Conservation (phyloP, 2,113 vertebrate species). For the Urocynchramus pylzowi region DNA sequence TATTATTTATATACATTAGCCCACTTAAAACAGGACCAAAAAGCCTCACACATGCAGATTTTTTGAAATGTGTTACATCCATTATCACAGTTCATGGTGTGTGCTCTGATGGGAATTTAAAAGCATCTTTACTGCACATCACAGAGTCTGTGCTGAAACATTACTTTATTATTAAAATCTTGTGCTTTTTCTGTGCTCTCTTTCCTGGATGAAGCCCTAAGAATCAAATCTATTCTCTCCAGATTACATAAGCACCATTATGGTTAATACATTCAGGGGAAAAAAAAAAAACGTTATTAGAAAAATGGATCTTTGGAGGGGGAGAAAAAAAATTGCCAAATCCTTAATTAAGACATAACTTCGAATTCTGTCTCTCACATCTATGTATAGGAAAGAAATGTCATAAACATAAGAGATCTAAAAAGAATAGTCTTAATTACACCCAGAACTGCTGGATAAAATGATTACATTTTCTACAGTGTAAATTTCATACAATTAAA, state of each 20-base stretch:
- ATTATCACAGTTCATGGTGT: conserved; percentile 80
- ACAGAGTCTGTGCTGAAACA: conserved; percentile 55
- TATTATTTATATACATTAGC: conserved; percentile 78
- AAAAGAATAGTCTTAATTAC: conserved; percentile 78
- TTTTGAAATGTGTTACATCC: conserved; percentile 71
- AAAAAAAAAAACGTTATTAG: not conserved
- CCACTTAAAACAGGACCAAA: conserved; percentile 71
- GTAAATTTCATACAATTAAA: conserved; percentile 81
- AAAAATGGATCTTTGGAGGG: conserved; percentile 46
- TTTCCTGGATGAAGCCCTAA: conserved; percentile 37
- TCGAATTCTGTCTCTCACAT: conserved; percentile 61
- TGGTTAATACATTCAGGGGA: conserved; percentile 18
- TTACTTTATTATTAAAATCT: conserved; percentile 72
- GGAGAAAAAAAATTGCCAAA: conserved; percentile 4
- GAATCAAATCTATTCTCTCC: conserved; percentile 20
- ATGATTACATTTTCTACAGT: conserved; percentile 76
- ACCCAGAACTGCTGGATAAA: conserved; percentile 73
- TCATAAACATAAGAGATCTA: conserved; percentile 68
- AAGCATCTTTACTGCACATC: conserved; percentile 74
- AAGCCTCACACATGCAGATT: conserved; percentile 75
- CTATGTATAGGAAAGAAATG: conserved; percentile 60
- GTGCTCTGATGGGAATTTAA: conserved; percentile 80
- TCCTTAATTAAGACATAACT: conserved; percentile 65
- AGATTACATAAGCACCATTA: conserved; percentile 41
- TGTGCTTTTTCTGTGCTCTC: conserved; percentile 54